Evolutionary conservation across 2,888 invertebrate genomes (phyloP).

Genomic region (Cordilura impudica): DNA sequence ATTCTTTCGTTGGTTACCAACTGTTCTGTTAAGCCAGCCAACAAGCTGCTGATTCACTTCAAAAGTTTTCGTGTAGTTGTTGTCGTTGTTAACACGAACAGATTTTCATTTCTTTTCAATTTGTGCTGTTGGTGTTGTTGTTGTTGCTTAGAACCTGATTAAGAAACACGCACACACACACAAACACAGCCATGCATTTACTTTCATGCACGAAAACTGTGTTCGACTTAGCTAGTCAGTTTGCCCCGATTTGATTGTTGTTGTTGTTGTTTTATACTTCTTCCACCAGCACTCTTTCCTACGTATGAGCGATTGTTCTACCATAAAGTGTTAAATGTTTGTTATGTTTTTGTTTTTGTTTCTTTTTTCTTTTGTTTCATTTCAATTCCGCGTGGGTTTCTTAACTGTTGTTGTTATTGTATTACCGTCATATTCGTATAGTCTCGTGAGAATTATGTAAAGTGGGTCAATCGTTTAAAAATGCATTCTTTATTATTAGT

Average conservation of each 20-base stretch:
- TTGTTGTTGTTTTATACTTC: neutral
- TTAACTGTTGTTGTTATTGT: constrained; percentile 1
- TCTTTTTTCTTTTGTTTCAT: constrained; percentile 8
- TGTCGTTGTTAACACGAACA: neutral
- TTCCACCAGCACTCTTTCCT: too few relatives aligned
- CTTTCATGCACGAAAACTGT: constrained; percentile 33
- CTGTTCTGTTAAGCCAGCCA: neutral
- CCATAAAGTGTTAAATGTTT: constrained; percentile 9
- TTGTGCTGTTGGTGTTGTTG: neutral
- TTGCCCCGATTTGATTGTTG: neutral
- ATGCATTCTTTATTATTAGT: constrained; percentile 52
- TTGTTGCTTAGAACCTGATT: constrained; percentile 41
- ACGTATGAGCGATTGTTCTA: constrained; percentile 44
- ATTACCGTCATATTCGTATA: neutral
- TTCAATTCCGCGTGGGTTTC: constrained; percentile 45
- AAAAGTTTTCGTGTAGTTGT: neutral
- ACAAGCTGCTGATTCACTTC: neutral
- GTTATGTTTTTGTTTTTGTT: constrained; percentile 16
- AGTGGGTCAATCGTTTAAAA: constrained; percentile 55
- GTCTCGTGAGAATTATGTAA: constrained; percentile 57
- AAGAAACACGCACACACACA: too few relatives aligned
- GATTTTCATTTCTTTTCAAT: neutral
- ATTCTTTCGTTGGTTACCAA: neutral
- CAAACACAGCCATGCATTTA: too few relatives aligned
- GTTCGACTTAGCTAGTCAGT: too few relatives aligned